phyloP scores from a whole-genome alignment of 1,140 invertebrate genomes.

The Drosophila sturtevanti region DNA sequence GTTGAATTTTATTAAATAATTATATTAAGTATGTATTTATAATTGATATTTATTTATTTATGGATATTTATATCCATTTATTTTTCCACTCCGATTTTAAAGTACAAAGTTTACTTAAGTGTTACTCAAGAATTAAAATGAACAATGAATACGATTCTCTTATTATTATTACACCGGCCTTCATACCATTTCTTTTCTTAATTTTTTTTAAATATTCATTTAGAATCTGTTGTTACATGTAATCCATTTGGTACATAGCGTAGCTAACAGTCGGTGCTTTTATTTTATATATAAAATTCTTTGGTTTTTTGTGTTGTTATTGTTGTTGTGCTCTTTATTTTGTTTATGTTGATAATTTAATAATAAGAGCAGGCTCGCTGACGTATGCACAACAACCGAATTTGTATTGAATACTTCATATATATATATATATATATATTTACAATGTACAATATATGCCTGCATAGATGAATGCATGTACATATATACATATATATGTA shows the following conservation, averaged over 20 bases:
- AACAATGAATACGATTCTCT: too few relatives aligned
- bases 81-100: too few relatives aligned
- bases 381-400: constrained; percentile 9
- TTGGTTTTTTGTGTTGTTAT: neutral
- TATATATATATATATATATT: neutral
- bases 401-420: constrained; percentile 4
- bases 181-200: too few relatives aligned
- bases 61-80: too few relatives aligned
- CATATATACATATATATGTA: neutral
- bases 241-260: neutral
- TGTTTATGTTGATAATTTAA: constrained; percentile 80
- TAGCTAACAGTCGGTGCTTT: neutral
- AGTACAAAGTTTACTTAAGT: too few relatives aligned
- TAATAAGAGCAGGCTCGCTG: constrained; percentile 61
- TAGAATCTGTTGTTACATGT: too few relatives aligned
- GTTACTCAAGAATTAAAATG: too few relatives aligned
- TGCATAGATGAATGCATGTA: neutral
- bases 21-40: too few relatives aligned
- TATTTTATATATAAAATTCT: neutral
- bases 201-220: too few relatives aligned
- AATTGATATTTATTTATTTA: too few relatives aligned
- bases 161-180: too few relatives aligned
- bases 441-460: neutral
- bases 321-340: constrained; percentile 47
- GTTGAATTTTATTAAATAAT: too few relatives aligned